Percentiles rank a stretch among this genome's conserved stretches.
Conservation (phyloP, 2,113 vertebrate genomes). For the Oostethus manadensis region DNA sequence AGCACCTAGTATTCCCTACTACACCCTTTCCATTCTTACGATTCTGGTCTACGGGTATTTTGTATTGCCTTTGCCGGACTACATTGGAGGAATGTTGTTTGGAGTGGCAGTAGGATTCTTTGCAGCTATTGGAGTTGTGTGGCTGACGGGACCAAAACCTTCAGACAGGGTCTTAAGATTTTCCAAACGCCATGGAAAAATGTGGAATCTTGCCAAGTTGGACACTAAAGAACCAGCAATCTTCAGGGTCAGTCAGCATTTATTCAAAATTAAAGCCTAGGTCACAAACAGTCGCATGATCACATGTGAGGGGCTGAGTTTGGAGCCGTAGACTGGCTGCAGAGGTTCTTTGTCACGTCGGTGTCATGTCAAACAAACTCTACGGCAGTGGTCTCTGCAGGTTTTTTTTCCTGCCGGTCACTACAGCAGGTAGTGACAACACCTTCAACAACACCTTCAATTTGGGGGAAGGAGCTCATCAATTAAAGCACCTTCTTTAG, state of each 20-base stretch:
- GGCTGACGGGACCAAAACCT: conserved; percentile 82
- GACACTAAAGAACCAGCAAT: conserved; percentile 89
- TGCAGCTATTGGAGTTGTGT: conserved; percentile 83
- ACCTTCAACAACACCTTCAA: too few species aligned
- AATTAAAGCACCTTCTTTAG: too few species aligned
- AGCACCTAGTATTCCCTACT: conserved; percentile 73
- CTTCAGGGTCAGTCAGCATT: conserved; percentile 77
- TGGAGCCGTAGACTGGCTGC: too few species aligned
- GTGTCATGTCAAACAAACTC: too few species aligned
- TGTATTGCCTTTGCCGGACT: conserved; percentile 85
- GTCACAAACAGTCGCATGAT: too few species aligned
- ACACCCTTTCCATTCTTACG: conserved; percentile 79
- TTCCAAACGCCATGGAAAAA: conserved; percentile 44
- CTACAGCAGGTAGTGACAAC: too few species aligned
- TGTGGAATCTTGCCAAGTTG: conserved; percentile 63
- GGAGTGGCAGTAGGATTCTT: conserved; percentile 89
- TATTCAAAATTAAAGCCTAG: neutral
- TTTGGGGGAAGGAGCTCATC: too few species aligned
- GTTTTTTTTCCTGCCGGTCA: too few species aligned
- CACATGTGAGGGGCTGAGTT: too few species aligned
- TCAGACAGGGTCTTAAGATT: conserved; percentile 53
- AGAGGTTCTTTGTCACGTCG: too few species aligned
- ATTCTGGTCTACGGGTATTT: conserved; percentile 85
- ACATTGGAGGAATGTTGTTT: conserved; percentile 80
- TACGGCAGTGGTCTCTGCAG: too few species aligned